Conservation (phyloP, 2,113 vertebrate species). For the Corythoichthys intestinalis region DNA sequence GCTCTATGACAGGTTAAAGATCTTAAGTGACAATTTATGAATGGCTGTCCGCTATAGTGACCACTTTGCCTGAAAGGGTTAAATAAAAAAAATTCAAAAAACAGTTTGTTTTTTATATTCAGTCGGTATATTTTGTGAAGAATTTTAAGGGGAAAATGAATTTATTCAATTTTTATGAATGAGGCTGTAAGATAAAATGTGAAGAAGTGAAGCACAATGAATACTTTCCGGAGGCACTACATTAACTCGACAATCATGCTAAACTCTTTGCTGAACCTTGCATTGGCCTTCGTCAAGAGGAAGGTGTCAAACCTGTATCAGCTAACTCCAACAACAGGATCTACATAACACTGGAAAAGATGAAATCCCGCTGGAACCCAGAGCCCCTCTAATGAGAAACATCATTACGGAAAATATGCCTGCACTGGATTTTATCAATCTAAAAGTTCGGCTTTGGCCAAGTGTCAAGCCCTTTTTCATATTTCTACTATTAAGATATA, state of each 20-base stretch:
- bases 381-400: slow-evolving; percentile 23
- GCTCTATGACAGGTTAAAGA: too few species aligned
- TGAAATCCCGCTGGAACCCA: slow-evolving; percentile 29
- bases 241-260: slow-evolving; percentile 6
- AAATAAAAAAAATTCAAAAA: too few species aligned
- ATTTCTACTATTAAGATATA: slow-evolving; percentile 14
- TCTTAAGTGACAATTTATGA: too few species aligned
- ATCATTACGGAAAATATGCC: slow-evolving; percentile 29
- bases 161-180: too few species aligned
- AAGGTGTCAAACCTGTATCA: slow-evolving; percentile 31
- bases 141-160: too few species aligned
- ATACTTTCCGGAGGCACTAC: too few species aligned
- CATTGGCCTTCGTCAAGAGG: slow-evolving; percentile 15
- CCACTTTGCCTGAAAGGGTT: too few species aligned
- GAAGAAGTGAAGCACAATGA: too few species aligned
- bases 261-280: slow-evolving; percentile 20
- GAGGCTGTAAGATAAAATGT: too few species aligned
- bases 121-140: too few species aligned
- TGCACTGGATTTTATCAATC: slow-evolving; percentile 42
- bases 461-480: not conserved
- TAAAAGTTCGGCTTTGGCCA: slow-evolving; percentile 32
- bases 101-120: too few species aligned
- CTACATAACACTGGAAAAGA: slow-evolving; percentile 27
- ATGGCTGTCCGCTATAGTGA: too few species aligned
- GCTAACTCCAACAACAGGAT: slow-evolving; percentile 27